These are phyloP conservation scores for Carposina sasakii DNA, from an alignment of 1,140 invertebrate species.

Conservation along the genomic window DNA sequence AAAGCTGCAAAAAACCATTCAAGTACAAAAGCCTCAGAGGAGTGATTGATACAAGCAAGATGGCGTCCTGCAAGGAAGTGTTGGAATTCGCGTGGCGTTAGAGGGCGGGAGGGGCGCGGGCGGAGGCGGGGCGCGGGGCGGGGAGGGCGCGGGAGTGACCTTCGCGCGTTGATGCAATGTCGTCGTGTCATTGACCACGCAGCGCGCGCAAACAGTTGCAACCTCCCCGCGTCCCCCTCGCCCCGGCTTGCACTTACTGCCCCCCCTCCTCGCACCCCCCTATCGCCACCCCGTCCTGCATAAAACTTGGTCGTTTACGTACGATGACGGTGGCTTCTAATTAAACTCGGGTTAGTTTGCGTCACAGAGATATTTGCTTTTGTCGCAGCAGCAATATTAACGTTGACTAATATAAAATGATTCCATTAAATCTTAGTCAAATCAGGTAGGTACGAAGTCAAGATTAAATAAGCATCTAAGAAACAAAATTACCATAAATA, in stretches of 20 bases:
- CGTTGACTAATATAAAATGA: no score
- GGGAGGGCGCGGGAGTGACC: conserved; percentile 48
- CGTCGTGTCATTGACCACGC: conserved; percentile 67
- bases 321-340: no score
- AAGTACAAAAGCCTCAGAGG: conserved; percentile 13
- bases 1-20: no score
- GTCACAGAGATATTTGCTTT: no score
- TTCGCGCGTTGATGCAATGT: conserved; percentile 70
- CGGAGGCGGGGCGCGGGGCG: conserved; percentile 21
- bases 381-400: no score
- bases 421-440: no score
- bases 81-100: conserved; percentile 56
- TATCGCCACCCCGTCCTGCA: conserved; percentile 24
- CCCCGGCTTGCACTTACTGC: conserved; percentile 13
- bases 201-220: conserved; percentile 58
- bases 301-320: no score
- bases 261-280: conserved; percentile 27
- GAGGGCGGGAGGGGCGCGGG: conserved; percentile 13
- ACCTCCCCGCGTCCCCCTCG: conserved; percentile 27
- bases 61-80: conserved; percentile 61
- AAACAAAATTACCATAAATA: no score
- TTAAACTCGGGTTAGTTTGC: no score
- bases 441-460: no score
- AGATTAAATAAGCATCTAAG: no score
- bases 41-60: conserved; percentile 62